A percentile compares a stretch with the other conserved stretches of the same genome.
Evolutionary conservation across 2,888 invertebrate species (phyloP).

Genomic region (Eremobia ochroleuca): DNA sequence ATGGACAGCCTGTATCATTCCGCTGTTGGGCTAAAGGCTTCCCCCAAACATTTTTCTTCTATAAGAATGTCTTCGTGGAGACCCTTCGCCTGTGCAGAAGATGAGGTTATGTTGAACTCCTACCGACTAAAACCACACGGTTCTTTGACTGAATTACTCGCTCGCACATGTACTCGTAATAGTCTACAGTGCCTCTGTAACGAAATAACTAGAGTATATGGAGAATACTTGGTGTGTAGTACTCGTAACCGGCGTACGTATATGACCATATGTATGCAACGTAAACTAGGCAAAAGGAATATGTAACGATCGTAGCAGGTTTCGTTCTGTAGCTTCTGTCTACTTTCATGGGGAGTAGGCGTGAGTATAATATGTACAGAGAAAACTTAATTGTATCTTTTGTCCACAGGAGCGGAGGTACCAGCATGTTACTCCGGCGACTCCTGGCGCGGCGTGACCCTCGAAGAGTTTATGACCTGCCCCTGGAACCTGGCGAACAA

Average conservation of each 20-base stretch:
- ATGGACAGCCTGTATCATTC: neutral
- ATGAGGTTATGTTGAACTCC: neutral
- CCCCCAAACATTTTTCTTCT: neutral
- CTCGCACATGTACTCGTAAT: too few species aligned
- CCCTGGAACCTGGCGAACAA: conserved; percentile 98
- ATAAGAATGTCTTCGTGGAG: neutral
- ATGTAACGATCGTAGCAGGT: too few species aligned
- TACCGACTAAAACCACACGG: neutral
- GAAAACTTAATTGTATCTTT: neutral
- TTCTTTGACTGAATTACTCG: too few species aligned
- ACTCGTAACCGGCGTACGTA: too few species aligned
- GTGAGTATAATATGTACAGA: too few species aligned
- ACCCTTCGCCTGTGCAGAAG: neutral
- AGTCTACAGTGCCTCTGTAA: neutral
- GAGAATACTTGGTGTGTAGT: neutral
- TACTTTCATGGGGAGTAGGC: too few species aligned
- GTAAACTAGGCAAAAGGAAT: too few species aligned
- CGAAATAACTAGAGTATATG: neutral
- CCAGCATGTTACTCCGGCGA: conserved; percentile 95
- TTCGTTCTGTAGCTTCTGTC: too few species aligned
- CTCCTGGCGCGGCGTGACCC: conserved; percentile 96
- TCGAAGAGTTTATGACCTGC: conserved; percentile 98
- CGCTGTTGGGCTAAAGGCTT: neutral
- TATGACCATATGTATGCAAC: too few species aligned
- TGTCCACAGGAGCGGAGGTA: conserved; percentile 92